These are phyloP conservation scores for Drosophila nigrodunni DNA, from an alignment of 1,140 invertebrate genomes.

Conservation along the genomic window DNA sequence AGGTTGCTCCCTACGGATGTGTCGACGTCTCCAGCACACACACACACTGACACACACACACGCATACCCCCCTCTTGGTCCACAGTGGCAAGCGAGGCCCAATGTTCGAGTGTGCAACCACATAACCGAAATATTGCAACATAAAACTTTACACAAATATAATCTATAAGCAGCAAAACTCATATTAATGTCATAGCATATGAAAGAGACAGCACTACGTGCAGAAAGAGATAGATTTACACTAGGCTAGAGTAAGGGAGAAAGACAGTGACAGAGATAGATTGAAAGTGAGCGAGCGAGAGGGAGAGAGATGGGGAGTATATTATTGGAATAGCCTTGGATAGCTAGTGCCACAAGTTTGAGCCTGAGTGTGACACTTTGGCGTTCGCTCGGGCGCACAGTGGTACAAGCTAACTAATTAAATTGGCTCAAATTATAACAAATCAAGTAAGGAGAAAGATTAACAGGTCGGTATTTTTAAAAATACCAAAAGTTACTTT, in stretches of 20 bases:
- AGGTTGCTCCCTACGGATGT: conserved; percentile 77
- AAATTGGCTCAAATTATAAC: background rate
- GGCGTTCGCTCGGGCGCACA: conserved; percentile 42
- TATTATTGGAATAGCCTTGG: conserved; percentile 47
- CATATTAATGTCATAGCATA: conserved; percentile 75
- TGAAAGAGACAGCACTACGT: conserved; percentile 15
- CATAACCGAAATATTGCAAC: conserved; percentile 78
- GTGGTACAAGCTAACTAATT: conserved; percentile 26
- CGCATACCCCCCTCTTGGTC: background rate
- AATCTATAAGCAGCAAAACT: conserved; percentile 82
- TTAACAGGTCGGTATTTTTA: too few relatives aligned
- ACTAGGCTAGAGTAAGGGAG: background rate
- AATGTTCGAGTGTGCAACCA: conserved; percentile 32
- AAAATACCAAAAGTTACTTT: too few relatives aligned
- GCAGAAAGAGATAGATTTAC: conserved; percentile 6
- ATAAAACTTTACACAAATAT: conserved; percentile 84
- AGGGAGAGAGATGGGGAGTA: conserved; percentile 9
- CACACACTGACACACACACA: background rate
- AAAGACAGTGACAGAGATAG: background rate
- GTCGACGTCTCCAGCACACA: conserved; percentile 48
- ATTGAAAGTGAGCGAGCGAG: background rate
- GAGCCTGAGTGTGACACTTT: conserved; percentile 53
- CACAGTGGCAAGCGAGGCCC: conserved; percentile 10
- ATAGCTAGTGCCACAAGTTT: conserved; percentile 42
- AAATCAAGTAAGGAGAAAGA: background rate